A percentile compares a stretch with the other conserved stretches of the same genome.
Evolutionary conservation across 2,797 vertebrate genomes (phyloP).

Genomic region (Cichlasoma orientale): DNA sequence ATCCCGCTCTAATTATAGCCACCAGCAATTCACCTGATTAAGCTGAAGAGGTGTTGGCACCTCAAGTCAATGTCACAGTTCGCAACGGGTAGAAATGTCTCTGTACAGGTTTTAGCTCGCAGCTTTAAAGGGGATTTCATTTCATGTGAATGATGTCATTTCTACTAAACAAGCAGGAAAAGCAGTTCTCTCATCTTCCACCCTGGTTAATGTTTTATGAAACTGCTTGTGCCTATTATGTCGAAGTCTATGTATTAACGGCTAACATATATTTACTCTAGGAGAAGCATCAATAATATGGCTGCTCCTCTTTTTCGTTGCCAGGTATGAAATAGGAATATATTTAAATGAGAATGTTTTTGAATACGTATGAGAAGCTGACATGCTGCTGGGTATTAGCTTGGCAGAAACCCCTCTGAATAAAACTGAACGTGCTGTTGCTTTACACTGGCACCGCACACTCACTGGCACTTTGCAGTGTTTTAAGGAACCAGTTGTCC

Average conservation of each 20-base stretch:
- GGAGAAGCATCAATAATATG: background rate
- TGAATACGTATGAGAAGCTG: constrained; percentile 10
- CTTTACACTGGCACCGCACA: background rate
- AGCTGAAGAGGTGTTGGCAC: constrained; percentile 15
- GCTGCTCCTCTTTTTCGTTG: background rate
- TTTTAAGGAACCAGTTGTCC: background rate
- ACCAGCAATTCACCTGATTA: constrained; percentile 41
- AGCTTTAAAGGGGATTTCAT: constrained; percentile 6
- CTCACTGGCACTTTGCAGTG: background rate
- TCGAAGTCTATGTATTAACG: background rate
- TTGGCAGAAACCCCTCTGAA: background rate
- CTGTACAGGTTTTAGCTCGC: background rate
- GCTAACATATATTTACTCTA: background rate
- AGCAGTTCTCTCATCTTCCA: background rate
- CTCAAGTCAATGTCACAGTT: constrained; percentile 30
- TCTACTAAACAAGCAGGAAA: background rate
- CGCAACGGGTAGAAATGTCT: constrained; percentile 46
- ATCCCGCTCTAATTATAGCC: constrained; percentile 42
- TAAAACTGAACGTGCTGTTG: background rate
- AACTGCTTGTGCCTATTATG: background rate
- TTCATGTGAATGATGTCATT: background rate
- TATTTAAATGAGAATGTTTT: background rate
- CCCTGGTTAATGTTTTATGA: background rate
- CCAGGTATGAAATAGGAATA: background rate
- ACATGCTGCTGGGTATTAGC: background rate